Evolutionary conservation across 2,888 invertebrate genomes (phyloP), one percentile per base, ranked within the genome.

Genomic region (Falcaria lacertinaria): DNA sequence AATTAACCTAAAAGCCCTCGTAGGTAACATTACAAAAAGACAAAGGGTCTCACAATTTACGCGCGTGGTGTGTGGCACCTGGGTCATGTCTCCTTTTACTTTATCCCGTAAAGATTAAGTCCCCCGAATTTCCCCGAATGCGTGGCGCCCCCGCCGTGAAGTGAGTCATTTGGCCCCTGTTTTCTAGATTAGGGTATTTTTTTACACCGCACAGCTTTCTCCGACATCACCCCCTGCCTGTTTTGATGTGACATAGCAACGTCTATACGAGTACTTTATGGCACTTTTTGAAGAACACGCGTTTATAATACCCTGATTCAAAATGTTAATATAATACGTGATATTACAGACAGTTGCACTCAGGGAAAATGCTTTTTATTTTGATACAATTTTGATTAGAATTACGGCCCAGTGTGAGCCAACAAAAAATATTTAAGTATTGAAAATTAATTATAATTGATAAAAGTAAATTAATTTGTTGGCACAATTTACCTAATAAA

Each of bases 81-180:
- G 88, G 84, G 87, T 81, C 86, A 74, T 85, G 88, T 86, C 87
- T 82, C 80, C 85, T 86, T 84, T 87, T 86, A 87, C 87, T 86
- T 86, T 87, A 83, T 82, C 80, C 80, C 79, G 80, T 78, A 80
- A 87, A 88, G 88, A 88, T 87, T 88, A 87, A 87, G 88, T 88
- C 78, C 81, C 82, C 80, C 66, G 70, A 79, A 80, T 77, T 74
- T 76, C 66, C 69, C 66, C 74, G 70, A 69, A 80, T 70, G 75
- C 79, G 75, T 74, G 74, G 76, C 75, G 63, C 76, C 77, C 80
- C 84, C 74, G 74, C 74, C 67, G 80, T 72, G 80, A 80, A 87
- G 85, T 88, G 85, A 88, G 86, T 84, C 87, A 87, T 89, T 88
- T 86, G 78, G 76, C 78, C 83, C 80, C 82, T 86, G 88, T 87